These are phyloP conservation scores for Drosophila subpulchrella DNA, from an alignment of 1,140 invertebrate genomes.

Conservation along the genomic window DNA sequence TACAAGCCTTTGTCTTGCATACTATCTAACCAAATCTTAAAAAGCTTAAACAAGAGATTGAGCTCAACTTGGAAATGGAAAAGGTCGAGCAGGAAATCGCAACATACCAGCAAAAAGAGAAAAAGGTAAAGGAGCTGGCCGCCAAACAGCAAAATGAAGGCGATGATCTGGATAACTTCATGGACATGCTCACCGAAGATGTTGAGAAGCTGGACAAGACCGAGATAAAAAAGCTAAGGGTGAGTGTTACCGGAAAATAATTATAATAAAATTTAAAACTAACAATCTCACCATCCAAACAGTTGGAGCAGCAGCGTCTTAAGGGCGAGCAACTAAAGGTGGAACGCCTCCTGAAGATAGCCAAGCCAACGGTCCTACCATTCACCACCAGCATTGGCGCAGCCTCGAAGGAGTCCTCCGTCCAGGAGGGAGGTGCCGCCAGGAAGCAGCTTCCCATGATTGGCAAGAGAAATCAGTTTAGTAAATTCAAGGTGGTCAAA, in stretches of 20 bases:
- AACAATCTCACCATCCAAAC: neutral
- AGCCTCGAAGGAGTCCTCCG: neutral
- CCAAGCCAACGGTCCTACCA: slow-evolving; percentile 87
- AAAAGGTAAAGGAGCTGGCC: slow-evolving; percentile 85
- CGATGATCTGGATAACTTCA: slow-evolving; percentile 89
- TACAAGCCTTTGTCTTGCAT: neutral
- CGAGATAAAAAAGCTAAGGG: slow-evolving; percentile 85
- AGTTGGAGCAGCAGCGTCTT: slow-evolving; percentile 89
- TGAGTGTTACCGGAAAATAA: slow-evolving; percentile 38
- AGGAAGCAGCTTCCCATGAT: slow-evolving; percentile 79
- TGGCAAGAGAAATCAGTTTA: slow-evolving; percentile 82
- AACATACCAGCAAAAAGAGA: slow-evolving; percentile 82
- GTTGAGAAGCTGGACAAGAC: slow-evolving; percentile 85
- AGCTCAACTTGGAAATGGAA: slow-evolving; percentile 86
- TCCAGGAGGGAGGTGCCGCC: neutral
- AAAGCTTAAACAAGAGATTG: slow-evolving; percentile 89
- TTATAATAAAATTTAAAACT: neutral
- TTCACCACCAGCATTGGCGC: slow-evolving; percentile 6
- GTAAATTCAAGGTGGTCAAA: slow-evolving; percentile 76
- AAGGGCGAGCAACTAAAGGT: slow-evolving; percentile 89
- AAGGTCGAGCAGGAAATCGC: slow-evolving; percentile 87
- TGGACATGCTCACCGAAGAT: slow-evolving; percentile 87
- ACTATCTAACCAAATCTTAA: slow-evolving; percentile 30
- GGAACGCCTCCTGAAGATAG: slow-evolving; percentile 90
- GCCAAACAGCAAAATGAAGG: slow-evolving; percentile 58